Percentiles rank a stretch among this genome's conserved stretches.
Conservation (phyloP, 1,140 invertebrate species). For the Holcopasites calliopsidis region DNA sequence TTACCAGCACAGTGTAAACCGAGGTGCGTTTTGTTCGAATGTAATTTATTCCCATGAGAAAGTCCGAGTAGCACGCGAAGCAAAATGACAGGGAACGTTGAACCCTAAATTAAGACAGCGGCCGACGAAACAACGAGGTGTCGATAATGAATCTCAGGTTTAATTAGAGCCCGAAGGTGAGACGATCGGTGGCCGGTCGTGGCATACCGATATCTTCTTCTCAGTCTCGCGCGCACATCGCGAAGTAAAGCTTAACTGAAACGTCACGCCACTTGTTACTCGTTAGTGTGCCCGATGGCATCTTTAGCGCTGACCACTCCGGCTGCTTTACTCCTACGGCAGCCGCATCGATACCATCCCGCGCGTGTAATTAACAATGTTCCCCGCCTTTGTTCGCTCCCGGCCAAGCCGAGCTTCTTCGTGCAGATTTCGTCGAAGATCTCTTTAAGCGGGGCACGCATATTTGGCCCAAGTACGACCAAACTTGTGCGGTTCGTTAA, state of each 20-base stretch:
- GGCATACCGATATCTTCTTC: conserved; percentile 73
- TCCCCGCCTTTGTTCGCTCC: conserved; percentile 42
- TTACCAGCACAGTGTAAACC: too few relatives aligned
- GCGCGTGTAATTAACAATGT: conserved; percentile 74
- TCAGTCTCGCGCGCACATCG: conserved; percentile 51
- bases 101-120: conserved; percentile 71
- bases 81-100: conserved; percentile 37
- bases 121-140: conserved; percentile 65
- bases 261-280: conserved; percentile 78
- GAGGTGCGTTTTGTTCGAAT: not conserved
- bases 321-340: conserved; percentile 63
- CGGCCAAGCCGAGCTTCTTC: conserved; percentile 29
- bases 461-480: not conserved
- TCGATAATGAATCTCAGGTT: conserved; percentile 77
- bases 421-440: conserved; percentile 41
- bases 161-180: conserved; percentile 74
- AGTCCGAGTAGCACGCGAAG: too few relatives aligned
- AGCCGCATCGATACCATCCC: conserved; percentile 67
- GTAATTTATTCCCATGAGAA: not conserved
- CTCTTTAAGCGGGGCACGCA: conserved; percentile 2
- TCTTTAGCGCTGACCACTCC: conserved; percentile 71
- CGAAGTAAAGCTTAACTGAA: conserved; percentile 75
- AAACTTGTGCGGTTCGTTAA: too few relatives aligned
- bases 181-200: conserved; percentile 72
- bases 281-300: conserved; percentile 77